Percentiles rank a stretch among this genome's conserved stretches.
phyloP scores from a whole-genome alignment of 1,140 invertebrate genomes.

The Zeugodacus cucurbitae region DNA sequence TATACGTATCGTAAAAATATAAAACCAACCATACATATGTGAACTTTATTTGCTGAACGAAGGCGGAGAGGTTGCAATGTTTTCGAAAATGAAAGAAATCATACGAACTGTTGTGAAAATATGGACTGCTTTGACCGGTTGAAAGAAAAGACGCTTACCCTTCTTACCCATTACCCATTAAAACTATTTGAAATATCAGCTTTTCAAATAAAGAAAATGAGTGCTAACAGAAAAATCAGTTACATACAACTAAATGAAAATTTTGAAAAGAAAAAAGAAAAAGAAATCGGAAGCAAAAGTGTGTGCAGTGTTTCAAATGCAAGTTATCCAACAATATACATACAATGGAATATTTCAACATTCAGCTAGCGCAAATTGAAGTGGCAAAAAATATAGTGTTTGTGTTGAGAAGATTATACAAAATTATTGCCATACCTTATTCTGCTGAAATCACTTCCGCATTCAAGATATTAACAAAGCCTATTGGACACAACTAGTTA shows the following conservation, averaged over 20 bases:
- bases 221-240: not conserved
- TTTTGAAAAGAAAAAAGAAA: not conserved
- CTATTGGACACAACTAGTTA: not conserved
- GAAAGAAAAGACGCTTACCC: conserved; percentile 10
- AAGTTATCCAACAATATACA: not conserved
- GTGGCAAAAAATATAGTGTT: conserved; percentile 19
- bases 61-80: conserved; percentile 25
- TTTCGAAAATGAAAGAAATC: not conserved
- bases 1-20: conserved; percentile 37
- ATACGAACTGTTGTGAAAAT: conserved; percentile 37
- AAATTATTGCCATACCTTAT: not conserved
- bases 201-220: not conserved
- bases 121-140: conserved; percentile 30
- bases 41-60: conserved; percentile 35
- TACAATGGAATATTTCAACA: not conserved
- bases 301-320: conserved; percentile 30
- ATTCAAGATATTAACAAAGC: not conserved
- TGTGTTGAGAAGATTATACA: not conserved
- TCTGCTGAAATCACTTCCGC: not conserved
- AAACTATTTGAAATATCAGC: not conserved
- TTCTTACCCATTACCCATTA: not conserved
- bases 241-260: not conserved
- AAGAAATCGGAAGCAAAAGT: not conserved
- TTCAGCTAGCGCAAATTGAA: not conserved
- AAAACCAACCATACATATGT: conserved; percentile 21